A percentile compares a stretch with the other conserved stretches of the same genome.
These are phyloP conservation scores for Scaptomyza pallida DNA, from an alignment of 1,140 invertebrate species.

Conservation along the genomic window DNA sequence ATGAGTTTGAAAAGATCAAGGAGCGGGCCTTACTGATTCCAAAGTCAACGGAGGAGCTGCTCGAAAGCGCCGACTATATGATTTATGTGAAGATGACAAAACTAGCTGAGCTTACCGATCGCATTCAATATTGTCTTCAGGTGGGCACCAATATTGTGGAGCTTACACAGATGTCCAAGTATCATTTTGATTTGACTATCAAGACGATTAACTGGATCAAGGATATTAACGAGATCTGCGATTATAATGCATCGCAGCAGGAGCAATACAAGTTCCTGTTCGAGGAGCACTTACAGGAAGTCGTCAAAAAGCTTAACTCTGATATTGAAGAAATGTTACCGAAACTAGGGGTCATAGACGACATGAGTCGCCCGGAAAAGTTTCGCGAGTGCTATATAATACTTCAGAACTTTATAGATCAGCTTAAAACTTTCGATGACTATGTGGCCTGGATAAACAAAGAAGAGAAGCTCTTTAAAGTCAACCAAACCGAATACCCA, in stretches of 20 bases:
- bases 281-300: conserved; percentile 89
- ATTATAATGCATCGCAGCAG: conserved; percentile 89
- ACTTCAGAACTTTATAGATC: conserved; percentile 89
- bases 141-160: conserved; percentile 88
- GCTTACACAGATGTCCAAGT: conserved; percentile 87
- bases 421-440: conserved; percentile 89
- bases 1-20: conserved; percentile 87
- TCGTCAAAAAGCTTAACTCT: conserved; percentile 88
- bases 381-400: conserved; percentile 88
- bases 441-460: conserved; percentile 93
- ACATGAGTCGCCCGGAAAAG: conserved; percentile 88
- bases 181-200: conserved; percentile 88
- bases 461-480: conserved; percentile 94
- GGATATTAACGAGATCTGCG: conserved; percentile 89
- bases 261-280: conserved; percentile 92
- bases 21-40: conserved; percentile 87
- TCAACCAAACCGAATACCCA: conserved; percentile 89
- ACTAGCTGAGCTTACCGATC: conserved; percentile 86
- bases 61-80: conserved; percentile 89
- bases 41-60: conserved; percentile 88
- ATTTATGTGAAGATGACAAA: conserved; percentile 86
- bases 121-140: conserved; percentile 87
- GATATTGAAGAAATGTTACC: conserved; percentile 89
- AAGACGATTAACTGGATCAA: conserved; percentile 89
- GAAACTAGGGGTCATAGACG: conserved; percentile 87